phyloP scores from a whole-genome alignment of 2,113 vertebrate genomes.

The Dunckerocampus dactyliophorus region DNA sequence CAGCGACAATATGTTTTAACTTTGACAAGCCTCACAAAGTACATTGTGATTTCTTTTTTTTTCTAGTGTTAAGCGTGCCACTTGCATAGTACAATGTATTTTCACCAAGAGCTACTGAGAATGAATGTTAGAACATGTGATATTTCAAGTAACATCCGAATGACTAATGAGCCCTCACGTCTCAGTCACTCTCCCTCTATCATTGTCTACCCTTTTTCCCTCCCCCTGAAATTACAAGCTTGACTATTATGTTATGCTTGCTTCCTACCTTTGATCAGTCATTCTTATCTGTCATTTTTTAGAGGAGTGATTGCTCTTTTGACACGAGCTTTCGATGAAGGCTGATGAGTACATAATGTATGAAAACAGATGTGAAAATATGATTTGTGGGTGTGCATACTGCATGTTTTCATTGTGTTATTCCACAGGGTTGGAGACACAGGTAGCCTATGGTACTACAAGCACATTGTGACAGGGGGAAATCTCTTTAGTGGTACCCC shows the following conservation, averaged over 20 bases:
- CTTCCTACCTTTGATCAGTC: neutral
- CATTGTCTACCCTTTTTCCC: neutral
- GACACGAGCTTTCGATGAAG: neutral
- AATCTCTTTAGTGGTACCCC: too few relatives aligned
- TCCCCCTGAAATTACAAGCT: neutral
- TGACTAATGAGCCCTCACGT: neutral
- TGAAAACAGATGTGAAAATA: neutral
- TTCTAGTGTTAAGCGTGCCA: too few relatives aligned
- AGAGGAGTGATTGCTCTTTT: conserved; percentile 1
- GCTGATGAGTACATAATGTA: conserved; percentile 1
- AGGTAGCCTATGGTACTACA: neutral
- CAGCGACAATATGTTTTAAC: too few relatives aligned
- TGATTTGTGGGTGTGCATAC: neutral
- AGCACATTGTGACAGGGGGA: too few relatives aligned
- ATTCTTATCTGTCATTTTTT: neutral
- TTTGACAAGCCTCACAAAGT: too few relatives aligned
- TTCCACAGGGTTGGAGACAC: neutral
- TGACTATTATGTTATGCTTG: neutral
- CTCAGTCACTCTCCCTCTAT: neutral
- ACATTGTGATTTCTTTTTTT: too few relatives aligned
- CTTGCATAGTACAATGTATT: neutral
- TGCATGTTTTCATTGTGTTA: neutral
- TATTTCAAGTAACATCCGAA: neutral
- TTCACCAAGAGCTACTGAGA: neutral
- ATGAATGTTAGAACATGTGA: neutral